Percentiles rank a stretch among this genome's conserved stretches.
phyloP scores from a whole-genome alignment of 2,113 vertebrate species.

The Myanophis thanlyinensis region DNA sequence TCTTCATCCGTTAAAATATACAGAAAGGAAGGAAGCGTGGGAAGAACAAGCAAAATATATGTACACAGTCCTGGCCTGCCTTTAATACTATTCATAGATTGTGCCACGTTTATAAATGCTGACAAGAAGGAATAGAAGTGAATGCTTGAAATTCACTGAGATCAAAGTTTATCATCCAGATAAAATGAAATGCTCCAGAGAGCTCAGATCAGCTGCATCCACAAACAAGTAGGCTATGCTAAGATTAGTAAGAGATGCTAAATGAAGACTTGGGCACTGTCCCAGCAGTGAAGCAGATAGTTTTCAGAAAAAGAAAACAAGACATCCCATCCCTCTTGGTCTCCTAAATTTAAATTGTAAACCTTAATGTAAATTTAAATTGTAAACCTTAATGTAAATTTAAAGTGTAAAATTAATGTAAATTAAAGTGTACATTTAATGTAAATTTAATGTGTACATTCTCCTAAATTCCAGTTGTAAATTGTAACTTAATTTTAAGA shows the following conservation, averaged over 20 bases:
- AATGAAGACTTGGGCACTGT: slow-evolving; percentile 55
- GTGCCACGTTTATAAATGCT: slow-evolving; percentile 11
- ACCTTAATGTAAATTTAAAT: no score
- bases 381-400: no score
- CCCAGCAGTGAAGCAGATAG: slow-evolving; percentile 44
- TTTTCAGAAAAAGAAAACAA: no score
- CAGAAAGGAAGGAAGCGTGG: neutral
- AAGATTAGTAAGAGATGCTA: slow-evolving; percentile 52
- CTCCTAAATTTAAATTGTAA: no score
- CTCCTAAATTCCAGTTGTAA: no score
- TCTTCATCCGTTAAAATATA: neutral
- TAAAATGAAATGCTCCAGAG: slow-evolving; percentile 52
- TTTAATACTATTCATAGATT: neutral
- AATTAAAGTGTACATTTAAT: no score
- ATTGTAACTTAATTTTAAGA: no score
- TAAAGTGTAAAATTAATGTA: no score
- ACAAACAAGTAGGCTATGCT: slow-evolving; percentile 42
- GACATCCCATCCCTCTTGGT: no score
- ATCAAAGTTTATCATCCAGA: slow-evolving; percentile 38
- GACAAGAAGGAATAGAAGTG: slow-evolving; percentile 25
- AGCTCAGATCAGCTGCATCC: slow-evolving; percentile 44
- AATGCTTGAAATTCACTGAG: slow-evolving; percentile 29
- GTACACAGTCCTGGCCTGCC: neutral
- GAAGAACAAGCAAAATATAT: slow-evolving; percentile 2
- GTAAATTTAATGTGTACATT: no score